Conservation (phyloP, 2,888 invertebrate species). For the Patella depressa region DNA sequence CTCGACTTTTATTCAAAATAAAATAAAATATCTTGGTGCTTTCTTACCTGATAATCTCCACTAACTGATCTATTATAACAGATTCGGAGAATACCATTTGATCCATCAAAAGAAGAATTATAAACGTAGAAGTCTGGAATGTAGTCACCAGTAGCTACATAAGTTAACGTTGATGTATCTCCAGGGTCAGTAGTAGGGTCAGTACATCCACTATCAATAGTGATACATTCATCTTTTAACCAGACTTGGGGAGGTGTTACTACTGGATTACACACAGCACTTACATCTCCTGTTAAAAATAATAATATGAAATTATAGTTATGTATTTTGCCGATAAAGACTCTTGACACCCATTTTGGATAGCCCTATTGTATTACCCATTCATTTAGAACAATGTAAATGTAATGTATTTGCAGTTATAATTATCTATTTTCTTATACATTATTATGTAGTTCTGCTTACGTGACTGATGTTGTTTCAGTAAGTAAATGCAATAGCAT, state of each 20-base stretch:
- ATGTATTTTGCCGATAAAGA: neutral
- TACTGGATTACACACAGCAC: constrained; percentile 7
- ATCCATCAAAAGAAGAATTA: neutral
- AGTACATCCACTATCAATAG: constrained; percentile 3
- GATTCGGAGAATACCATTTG: neutral
- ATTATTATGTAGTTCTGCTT: too few relatives aligned
- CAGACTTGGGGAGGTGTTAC: constrained; percentile 12
- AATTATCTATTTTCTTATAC: too few relatives aligned
- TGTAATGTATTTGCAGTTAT: too few relatives aligned
- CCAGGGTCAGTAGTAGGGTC: constrained; percentile 11
- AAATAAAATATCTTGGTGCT: neutral
- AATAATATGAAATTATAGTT: too few relatives aligned
- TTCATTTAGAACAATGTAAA: too few relatives aligned
- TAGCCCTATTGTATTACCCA: too few relatives aligned
- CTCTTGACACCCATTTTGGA: too few relatives aligned
- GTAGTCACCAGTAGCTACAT: constrained; percentile 30
- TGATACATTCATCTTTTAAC: constrained; percentile 14
- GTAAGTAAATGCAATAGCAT: too few relatives aligned
- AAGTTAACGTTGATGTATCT: constrained; percentile 21
- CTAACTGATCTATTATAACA: constrained; percentile 10
- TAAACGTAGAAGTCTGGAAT: constrained; percentile 25
- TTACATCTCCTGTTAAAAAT: constrained; percentile 7
- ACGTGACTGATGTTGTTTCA: too few relatives aligned
- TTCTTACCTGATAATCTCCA: constrained; percentile 17
- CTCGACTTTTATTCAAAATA: too few relatives aligned